Base-by-base conservation (phyloP, 1,140 invertebrate species). In the Helicoverpa zea region DNA sequence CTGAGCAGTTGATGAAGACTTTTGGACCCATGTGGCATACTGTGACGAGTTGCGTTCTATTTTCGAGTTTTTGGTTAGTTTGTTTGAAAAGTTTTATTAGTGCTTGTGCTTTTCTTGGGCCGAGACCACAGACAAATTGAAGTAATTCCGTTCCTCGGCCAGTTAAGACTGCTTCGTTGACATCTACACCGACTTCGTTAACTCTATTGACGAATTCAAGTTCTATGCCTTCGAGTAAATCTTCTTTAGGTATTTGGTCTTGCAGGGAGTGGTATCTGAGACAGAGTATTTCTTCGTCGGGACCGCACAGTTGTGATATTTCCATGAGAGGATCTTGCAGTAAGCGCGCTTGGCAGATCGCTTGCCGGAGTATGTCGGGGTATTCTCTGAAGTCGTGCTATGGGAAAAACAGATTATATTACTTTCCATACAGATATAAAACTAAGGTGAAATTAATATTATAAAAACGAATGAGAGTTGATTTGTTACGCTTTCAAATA, bases 1-100 rank as follows among this genome's bases (percentile, higher is more conserved):
- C 99, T 54, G 99, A 98, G 95, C 99, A 99, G 92, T 99, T 99
- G 81, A 99, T 98, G 86, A 99, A 99, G 0, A 99, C 98, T 95
- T 99, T 99, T 0, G 99, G 99, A 2, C 99, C 99, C 98, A 99
- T 98, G 87, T 99, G 98, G 94, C 98, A 99, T 2, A 97, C 96
- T 0, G 98, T 99, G 1, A 99, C 98, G 1, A 99, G 95, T 90
- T 99, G 99, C 0, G 98, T 99, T 91, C 99, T 96, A 91, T 99
- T 99, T 94, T 99, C 98, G 29, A 99, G 91, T 47, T 98, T 96
- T 88, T 98, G 98, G 95, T 99, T 99, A 5, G 97, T 98, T 92
- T 99, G 98, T 93, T 99, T 99, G 61, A 99, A 95, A 18, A 97
- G 97, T 95, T 98, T 98, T 2, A 99, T 96, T 23, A 99, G 91